Evolutionary conservation across 2,797 vertebrate genomes (phyloP), one percentile per base, ranked within the genome.

Genomic region (Cryptoblepharus egeriae): DNA sequence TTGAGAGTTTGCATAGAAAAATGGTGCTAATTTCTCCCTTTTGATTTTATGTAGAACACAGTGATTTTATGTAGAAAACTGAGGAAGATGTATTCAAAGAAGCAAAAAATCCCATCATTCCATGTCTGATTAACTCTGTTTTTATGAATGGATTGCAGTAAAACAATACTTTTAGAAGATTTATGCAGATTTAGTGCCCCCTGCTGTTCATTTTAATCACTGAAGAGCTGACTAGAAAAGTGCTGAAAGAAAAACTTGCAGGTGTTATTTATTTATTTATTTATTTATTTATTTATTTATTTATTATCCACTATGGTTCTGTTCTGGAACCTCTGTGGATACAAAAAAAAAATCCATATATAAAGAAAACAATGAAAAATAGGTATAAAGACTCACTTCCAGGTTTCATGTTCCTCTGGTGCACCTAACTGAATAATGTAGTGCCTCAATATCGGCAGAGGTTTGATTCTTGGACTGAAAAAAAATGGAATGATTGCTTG

Each of bases 161-260:
- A 26, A 68, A 45, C 70, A 15, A n/a, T 42, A 58, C 45, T 73
- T 88, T 82, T 26, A 35, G 49, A 45, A 81, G 81, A 93, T 90
- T 80, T 69, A 86, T 87, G 93, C 90, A 89, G 89, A 92, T 94
- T 90, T 96, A 93, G 93, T 85, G 95, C 95, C 95, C 95, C 93
- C 94, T 96, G 90, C 94, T 93, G 95, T 91, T 85, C 85, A 80
- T 70, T 83, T 86, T 58, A 60, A 49, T 55, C 72, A 72, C 70
- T 30, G 28, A 52, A n/a, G 42, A 73, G 80, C 60, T 0, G 10
- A 63, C 9, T 73, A 78, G 84, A 87, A 89, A 61, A 1, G 55
- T 0, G 4, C 37, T 6, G 30, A 24, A 1, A 32, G 26, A 71
- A 74, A 70, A 0, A 9, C n/a, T n/a, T n/a, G n/a, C n/a, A n/a